These are phyloP conservation scores for Antennarius maculatus DNA, from an alignment of 2,797 vertebrate species.

Conservation along the genomic window DNA sequence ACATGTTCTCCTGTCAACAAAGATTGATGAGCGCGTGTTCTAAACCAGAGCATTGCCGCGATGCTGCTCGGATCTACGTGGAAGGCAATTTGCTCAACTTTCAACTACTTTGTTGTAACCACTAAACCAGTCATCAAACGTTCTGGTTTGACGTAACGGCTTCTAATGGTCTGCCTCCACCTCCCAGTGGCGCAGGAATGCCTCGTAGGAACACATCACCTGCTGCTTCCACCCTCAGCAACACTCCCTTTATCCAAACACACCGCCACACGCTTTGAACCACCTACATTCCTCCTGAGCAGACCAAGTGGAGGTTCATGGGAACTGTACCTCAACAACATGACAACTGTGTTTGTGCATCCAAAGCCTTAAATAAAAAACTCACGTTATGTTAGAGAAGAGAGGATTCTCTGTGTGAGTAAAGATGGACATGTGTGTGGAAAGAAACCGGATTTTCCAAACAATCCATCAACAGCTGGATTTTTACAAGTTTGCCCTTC, in stretches of 20 bases:
- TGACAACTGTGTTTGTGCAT: background rate
- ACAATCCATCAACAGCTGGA: background rate
- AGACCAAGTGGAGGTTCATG: background rate
- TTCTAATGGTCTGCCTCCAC: background rate
- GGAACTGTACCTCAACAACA: background rate
- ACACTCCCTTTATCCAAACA: slow-evolving; percentile 42
- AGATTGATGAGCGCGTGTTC: slow-evolving; percentile 27
- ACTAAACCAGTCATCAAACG: background rate
- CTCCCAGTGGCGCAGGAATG: background rate
- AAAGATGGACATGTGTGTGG: too few relatives aligned
- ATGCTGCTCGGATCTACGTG: slow-evolving; percentile 7
- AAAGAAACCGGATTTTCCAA: too few relatives aligned
- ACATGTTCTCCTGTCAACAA: slow-evolving; percentile 5
- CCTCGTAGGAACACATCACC: background rate
- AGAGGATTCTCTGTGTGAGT: too few relatives aligned
- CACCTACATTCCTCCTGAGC: slow-evolving; percentile 1
- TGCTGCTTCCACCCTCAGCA: slow-evolving; percentile 17
- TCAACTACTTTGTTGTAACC: background rate
- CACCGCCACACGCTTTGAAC: background rate
- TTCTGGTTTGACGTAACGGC: background rate
- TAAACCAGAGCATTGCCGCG: slow-evolving; percentile 4
- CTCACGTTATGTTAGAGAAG: too few relatives aligned
- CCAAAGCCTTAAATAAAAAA: too few relatives aligned
- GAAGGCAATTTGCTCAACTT: background rate
- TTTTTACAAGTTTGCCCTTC: background rate